Evolutionary conservation across 2,797 vertebrate genomes (phyloP).

Genomic region (Lates japonicus): DNA sequence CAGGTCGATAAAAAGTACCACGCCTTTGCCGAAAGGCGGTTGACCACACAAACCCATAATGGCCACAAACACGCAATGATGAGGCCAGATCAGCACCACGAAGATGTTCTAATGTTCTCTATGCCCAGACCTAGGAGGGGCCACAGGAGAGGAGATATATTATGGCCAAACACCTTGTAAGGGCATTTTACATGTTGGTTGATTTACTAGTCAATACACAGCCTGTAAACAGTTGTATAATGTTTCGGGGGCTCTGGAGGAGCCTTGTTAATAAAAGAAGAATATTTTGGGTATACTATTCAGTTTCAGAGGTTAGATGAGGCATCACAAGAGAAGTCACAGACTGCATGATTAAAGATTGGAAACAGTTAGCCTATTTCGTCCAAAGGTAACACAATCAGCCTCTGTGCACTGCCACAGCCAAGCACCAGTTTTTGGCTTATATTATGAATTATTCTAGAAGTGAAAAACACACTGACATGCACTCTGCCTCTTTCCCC

Average conservation of each 20-base stretch:
- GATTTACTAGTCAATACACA: background rate
- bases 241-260: background rate
- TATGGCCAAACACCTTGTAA: background rate
- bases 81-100: conserved; percentile 95
- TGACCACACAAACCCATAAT: conserved; percentile 96
- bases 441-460: no score
- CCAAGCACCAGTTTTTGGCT: no score
- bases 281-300: background rate
- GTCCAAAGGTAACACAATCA: conserved; percentile 2
- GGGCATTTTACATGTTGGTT: background rate
- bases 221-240: background rate
- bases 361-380: background rate
- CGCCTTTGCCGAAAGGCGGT: conserved; percentile 93
- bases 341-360: background rate
- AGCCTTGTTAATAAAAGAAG: background rate
- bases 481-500: conserved; percentile 30
- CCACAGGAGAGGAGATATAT: conserved; percentile 39
- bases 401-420: background rate
- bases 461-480: conserved; percentile 28
- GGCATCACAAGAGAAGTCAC: background rate
- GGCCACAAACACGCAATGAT: conserved; percentile 96
- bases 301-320: background rate
- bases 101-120: conserved; percentile 97
- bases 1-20: no score
- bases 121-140: conserved; percentile 90